Base-by-base conservation (phyloP, 2,113 vertebrate species). In the Heloderma charlesbogerti region DNA sequence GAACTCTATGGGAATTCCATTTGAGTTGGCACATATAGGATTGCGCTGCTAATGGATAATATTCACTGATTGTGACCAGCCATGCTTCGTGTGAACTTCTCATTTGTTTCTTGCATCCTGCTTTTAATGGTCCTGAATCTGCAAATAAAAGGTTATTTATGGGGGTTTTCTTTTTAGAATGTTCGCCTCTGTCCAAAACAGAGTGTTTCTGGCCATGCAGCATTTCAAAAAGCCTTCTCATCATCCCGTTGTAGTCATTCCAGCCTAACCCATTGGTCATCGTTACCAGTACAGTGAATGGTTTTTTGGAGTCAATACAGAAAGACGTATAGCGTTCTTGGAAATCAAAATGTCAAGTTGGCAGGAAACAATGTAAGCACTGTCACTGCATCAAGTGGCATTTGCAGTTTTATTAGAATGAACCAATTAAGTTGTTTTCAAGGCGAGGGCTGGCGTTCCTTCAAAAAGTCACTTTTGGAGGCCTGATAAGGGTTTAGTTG, bases 361-460 rank as follows among this genome's bases (percentile, higher is more conserved):
- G 79, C 88, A 77, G 86, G 92, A 93, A 95, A 96, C 96, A 96
- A 96, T 89, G 92, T 40, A 45, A 90, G 37, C 93, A 92, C 96
- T 96, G 92, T 96, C n/a, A 69, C 92, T 92, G 91, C 92, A 88
- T 86, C 91, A 94, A 97, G 92, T 85, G 88, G 74, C 90, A 93
- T 95, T 97, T 96, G 95, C 87, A 85, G 0, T 88, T 96, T 96
- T 95, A 95, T 95, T 95, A 91, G 88, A 94, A 95, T 93, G 93
- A 96, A 75, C 87, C 94, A 97, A 97, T 96, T 97, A 97, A 94
- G 94, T 95, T 96, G 96, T 96, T 97, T 97, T 96, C 93, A 95
- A 97, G 94, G 85, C 94, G 67, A 96, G 80, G 69, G 69, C 88
- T 97, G 96, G 96, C 96, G 91, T 94, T 91, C 92, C 95, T 96